phyloP scores from a whole-genome alignment of 2,888 invertebrate genomes.

The Salticus scenicus region DNA sequence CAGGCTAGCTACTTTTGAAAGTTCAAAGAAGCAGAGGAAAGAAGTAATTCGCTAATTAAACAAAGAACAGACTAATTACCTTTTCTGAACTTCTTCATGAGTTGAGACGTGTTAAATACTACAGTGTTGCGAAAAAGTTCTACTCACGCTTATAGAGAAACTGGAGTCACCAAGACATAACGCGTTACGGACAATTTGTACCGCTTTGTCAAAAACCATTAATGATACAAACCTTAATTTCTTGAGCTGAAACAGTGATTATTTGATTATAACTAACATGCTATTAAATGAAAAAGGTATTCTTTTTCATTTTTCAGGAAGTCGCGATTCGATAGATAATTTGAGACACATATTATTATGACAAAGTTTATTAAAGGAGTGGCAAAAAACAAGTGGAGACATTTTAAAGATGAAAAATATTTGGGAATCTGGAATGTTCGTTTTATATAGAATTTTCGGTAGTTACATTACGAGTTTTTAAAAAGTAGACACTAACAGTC shows the following conservation, averaged over 20 bases:
- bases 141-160: neutral
- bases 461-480: too few species aligned
- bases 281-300: neutral
- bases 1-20: too few species aligned
- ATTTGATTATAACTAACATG: neutral
- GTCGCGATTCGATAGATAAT: neutral
- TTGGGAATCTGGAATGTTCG: too few species aligned
- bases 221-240: constrained; percentile 7
- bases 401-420: too few species aligned
- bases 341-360: neutral
- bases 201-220: neutral
- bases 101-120: neutral
- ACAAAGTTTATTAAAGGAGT: neutral
- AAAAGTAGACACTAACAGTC: too few species aligned
- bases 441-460: too few species aligned
- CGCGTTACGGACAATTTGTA: neutral
- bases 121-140: neutral
- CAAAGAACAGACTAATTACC: neutral
- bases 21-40: neutral
- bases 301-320: neutral
- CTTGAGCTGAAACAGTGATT: neutral
- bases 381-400: neutral
- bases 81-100: neutral
- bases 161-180: neutral
- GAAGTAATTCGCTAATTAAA: neutral